Evolutionary conservation across 1,140 invertebrate genomes (phyloP), one percentile per base, ranked within the genome.

Genomic region (Centruroides sculpturatus): DNA sequence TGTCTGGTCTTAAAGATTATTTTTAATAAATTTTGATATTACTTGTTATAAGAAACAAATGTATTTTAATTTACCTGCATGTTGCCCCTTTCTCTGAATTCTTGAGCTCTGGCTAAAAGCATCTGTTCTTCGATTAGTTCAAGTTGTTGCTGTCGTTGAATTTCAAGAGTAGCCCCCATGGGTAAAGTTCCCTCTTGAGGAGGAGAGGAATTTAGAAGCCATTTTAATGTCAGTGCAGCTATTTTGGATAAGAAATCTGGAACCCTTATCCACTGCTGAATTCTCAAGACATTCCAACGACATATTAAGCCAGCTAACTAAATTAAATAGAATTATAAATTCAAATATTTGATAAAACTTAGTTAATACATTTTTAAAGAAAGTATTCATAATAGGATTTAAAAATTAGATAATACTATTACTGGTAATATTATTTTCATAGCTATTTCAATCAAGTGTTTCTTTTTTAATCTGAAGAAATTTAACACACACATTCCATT

Each of bases 71-170:
- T 36, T 59, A 59, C 59, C 13, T 47, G 35, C 4, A 47, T 8
- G 46, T 57, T 56, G 13, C 48, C 60, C 35, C 56, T 51, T n/a
- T 61, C 55, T 47, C 59, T 46, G 55, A n/a, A n/a, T 57, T 76
- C 68, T 47, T 74, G 68, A 11, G 70, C 70, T 62, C 69, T 63
- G 57, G 70, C 69, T 35, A 74, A 66, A 46, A 74, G 61, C 68
- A 78, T 71, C 67, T 80, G 78, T 64, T 80, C 77, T 67, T 80
- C 79, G 58, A 78, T 68, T 35, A 73, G 63, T 57, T 80, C 79
- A 36, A 79, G 67, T 59, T 78, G 73, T 64, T 80, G 77, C 56
- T 78, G 73, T 35, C 78, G 68, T 65, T 80, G 79, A 23, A 80
- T 68, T 66, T 80, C 79, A 35, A 79, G 64, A 4, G 79, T 80